Evolutionary conservation across 2,797 vertebrate species (phyloP), one percentile per base, ranked within the genome.

Genomic region (Thripadectes ignobilis): DNA sequence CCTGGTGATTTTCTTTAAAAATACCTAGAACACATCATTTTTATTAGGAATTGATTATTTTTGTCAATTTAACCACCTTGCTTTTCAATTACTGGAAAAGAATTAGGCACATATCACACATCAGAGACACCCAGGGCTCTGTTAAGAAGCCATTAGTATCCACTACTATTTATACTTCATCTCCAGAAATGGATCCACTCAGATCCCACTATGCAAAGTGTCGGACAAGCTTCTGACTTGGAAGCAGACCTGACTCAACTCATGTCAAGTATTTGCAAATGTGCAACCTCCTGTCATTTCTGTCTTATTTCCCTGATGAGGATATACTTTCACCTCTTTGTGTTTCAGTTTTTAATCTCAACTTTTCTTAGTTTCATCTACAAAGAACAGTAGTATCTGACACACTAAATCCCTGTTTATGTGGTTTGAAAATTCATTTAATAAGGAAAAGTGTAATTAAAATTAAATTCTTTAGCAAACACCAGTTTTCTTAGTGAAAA

Each of bases 401-500:
- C 52, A 69, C 66, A 65, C 34, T 68, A 63, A 58, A 92, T 61
- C 57, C 49, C 34, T 79, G 12, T 62, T 88, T 65, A 29, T 52
- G 34, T 65, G 24, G 26, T 88, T 74, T 20, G 39, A 34, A 80
- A 88, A 74, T 61, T 61, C 34, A 23, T 3, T 45, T 11, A 85
- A 55, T 69, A 77, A 63, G 16, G 8, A 23, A 80, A 45, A 5
- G 6, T 83, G 19, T 57, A 38, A 67, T 83, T 74, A 51, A 21
- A 77, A 62, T 45, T 54, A 62, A 77, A 57, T 36, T 62, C 68
- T 38, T 36, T 58, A 27, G 46, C 7, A 76, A 76, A 54, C 73
- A 79, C 7, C 11, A 17, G 10, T 39, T 89, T 88, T 85, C 27
- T 58, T 66, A 71, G 63, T 91, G 63, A 76, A 95, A 85, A 69